These are phyloP conservation scores for Callipepla californica DNA, from an alignment of 2,113 vertebrate genomes.

Conservation along the genomic window DNA sequence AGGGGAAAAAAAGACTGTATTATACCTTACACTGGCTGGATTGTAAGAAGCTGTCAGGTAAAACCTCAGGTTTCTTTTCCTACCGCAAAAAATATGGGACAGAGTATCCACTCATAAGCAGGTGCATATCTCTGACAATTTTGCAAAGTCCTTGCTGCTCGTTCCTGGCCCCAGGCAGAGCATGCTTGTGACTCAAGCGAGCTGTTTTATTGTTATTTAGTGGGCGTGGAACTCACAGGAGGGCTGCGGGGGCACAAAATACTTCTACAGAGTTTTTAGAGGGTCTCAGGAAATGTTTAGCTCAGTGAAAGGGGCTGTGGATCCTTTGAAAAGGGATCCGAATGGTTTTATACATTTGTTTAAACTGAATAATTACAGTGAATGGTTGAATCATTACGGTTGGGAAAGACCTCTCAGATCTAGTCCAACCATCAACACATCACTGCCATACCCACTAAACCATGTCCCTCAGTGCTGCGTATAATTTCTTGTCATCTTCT, in stretches of 20 bases:
- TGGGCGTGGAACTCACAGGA: not conserved
- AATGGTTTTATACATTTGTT: not conserved
- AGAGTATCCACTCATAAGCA: constrained; percentile 65
- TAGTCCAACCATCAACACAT: no score
- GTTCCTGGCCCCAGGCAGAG: not conserved
- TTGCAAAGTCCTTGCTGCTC: not conserved
- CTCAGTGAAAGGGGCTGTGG: not conserved
- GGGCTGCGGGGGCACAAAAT: not conserved
- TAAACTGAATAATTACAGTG: not conserved
- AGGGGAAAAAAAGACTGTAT: constrained; percentile 58
- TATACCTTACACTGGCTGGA: constrained; percentile 70
- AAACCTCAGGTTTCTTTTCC: constrained; percentile 71
- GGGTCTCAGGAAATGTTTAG: not conserved
- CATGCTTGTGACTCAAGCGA: not conserved
- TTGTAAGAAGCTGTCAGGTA: constrained; percentile 77
- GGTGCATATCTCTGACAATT: constrained; percentile 64
- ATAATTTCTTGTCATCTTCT: no score
- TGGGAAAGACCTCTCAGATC: no score
- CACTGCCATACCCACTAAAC: no score
- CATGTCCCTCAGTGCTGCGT: no score
- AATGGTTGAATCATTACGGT: not conserved
- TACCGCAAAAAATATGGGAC: constrained; percentile 58
- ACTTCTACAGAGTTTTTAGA: not conserved
- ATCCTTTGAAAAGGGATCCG: not conserved
- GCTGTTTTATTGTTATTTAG: not conserved